phyloP scores from a whole-genome alignment of 2,888 invertebrate genomes.

The Hypsopygia costalis region DNA sequence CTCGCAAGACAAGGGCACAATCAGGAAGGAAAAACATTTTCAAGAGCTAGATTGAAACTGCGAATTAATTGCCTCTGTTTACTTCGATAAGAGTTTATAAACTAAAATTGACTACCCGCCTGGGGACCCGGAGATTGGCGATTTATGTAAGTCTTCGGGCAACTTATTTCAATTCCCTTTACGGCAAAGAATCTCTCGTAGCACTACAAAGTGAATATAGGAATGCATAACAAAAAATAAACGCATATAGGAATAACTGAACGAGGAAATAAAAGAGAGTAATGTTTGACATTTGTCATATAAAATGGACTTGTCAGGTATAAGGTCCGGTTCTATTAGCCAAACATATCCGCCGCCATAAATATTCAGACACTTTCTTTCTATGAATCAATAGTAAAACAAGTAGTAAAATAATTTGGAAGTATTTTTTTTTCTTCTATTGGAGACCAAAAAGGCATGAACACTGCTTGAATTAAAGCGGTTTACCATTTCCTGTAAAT shows the following conservation, averaged over 20 bases:
- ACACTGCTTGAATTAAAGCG: too few relatives aligned
- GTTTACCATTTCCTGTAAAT: too few relatives aligned
- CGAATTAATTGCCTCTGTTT: conserved; percentile 8
- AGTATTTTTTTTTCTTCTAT: too few relatives aligned
- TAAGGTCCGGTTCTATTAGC: not conserved
- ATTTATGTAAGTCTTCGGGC: conserved; percentile 3
- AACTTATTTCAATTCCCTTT: conserved; percentile 3
- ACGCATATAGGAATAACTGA: not conserved
- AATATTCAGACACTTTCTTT: not conserved
- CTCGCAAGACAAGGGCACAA: too few relatives aligned
- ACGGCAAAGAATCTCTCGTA: not conserved
- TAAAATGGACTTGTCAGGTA: not conserved
- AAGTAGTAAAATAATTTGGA: not conserved
- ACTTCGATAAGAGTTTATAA: conserved; percentile 8
- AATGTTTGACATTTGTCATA: not conserved
- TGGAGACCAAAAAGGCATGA: too few relatives aligned
- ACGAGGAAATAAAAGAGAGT: not conserved
- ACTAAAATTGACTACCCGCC: conserved; percentile 8
- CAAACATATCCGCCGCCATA: not conserved
- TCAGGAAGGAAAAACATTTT: conserved; percentile 8
- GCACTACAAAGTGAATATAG: not conserved
- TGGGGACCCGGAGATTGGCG: conserved; percentile 2
- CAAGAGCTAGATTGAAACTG: conserved; percentile 8
- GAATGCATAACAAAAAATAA: not conserved
- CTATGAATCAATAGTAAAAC: not conserved